A percentile compares a stretch with the other conserved stretches of the same genome.
Evolutionary conservation across 2,797 vertebrate genomes (phyloP).

Genomic region (Semaprochilodus insignis): DNA sequence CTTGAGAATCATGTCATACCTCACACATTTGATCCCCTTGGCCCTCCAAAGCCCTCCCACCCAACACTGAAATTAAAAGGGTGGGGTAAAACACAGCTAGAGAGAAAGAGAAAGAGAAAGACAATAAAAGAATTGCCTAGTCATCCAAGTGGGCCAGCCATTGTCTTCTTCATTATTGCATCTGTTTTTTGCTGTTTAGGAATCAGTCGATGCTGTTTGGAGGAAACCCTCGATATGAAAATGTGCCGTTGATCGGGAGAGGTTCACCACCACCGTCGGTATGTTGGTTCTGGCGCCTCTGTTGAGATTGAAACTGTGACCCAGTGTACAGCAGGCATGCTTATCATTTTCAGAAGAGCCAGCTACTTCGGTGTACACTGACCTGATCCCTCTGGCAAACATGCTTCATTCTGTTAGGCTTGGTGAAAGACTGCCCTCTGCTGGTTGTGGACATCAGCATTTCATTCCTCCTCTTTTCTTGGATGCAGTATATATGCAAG

Average conservation of each 20-base stretch:
- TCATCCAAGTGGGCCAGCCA: neutral
- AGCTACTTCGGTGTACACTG: neutral
- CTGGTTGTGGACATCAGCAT: slow-evolving; percentile 56
- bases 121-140: neutral
- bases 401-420: neutral
- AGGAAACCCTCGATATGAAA: slow-evolving; percentile 94
- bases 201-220: slow-evolving; percentile 95
- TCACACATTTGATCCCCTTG: neutral
- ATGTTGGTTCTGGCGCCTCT: slow-evolving; percentile 68
- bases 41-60: too few relatives aligned
- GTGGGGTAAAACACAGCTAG: too few relatives aligned
- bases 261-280: slow-evolving; percentile 96
- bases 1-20: too few relatives aligned
- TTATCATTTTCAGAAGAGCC: slow-evolving; percentile 2
- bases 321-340: neutral
- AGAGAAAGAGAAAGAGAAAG: too few relatives aligned
- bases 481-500: too few relatives aligned
- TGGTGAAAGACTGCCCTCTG: slow-evolving; percentile 75
- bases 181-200: slow-evolving; percentile 73
- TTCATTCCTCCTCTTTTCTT: neutral
- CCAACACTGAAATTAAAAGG: too few relatives aligned
- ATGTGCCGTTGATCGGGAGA: slow-evolving; percentile 93
- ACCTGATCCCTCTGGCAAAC: slow-evolving; percentile 4
- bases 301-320: slow-evolving; percentile 2
- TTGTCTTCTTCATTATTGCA: slow-evolving; percentile 17